Conservation (phyloP, 2,888 invertebrate species). For the Eubasilissa splendida region DNA sequence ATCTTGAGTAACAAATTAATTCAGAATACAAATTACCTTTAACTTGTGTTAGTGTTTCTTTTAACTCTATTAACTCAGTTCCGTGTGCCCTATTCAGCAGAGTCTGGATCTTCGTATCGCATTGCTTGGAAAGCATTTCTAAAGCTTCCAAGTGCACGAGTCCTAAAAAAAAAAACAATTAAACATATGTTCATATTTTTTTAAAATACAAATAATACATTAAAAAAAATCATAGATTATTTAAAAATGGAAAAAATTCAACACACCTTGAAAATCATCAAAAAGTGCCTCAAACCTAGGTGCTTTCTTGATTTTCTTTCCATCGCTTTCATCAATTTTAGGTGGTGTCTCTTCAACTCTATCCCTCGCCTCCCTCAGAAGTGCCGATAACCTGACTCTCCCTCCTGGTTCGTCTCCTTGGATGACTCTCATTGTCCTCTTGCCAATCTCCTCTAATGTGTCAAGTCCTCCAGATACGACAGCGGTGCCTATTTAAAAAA, state of each 20-base stretch:
- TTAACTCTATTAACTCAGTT: slow-evolving; percentile 77
- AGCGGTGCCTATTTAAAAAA: slow-evolving; percentile 71
- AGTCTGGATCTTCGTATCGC: slow-evolving; percentile 81
- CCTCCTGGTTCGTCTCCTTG: slow-evolving; percentile 72
- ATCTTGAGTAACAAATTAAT: neutral
- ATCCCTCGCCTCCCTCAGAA: slow-evolving; percentile 80
- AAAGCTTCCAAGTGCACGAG: slow-evolving; percentile 92
- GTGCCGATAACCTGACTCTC: slow-evolving; percentile 71
- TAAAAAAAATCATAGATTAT: neutral
- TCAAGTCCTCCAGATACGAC: slow-evolving; percentile 87
- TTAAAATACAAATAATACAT: no score
- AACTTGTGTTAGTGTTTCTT: slow-evolving; percentile 85
- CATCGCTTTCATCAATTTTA: slow-evolving; percentile 62
- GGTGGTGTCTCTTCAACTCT: slow-evolving; percentile 71
- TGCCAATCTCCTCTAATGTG: slow-evolving; percentile 93
- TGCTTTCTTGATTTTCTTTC: slow-evolving; percentile 65
- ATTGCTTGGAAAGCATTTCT: slow-evolving; percentile 91
- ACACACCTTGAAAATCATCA: slow-evolving; percentile 87
- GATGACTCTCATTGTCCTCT: slow-evolving; percentile 94
- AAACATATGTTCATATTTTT: no score
- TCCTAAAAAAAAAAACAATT: slow-evolving; percentile 65
- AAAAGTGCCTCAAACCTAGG: slow-evolving; percentile 85
- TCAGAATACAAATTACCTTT: slow-evolving; percentile 67
- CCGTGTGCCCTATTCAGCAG: slow-evolving; percentile 73
- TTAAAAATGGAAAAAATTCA: neutral